These are phyloP conservation scores for Acleris cristana DNA, from an alignment of 2,888 invertebrate genomes.

Conservation along the genomic window DNA sequence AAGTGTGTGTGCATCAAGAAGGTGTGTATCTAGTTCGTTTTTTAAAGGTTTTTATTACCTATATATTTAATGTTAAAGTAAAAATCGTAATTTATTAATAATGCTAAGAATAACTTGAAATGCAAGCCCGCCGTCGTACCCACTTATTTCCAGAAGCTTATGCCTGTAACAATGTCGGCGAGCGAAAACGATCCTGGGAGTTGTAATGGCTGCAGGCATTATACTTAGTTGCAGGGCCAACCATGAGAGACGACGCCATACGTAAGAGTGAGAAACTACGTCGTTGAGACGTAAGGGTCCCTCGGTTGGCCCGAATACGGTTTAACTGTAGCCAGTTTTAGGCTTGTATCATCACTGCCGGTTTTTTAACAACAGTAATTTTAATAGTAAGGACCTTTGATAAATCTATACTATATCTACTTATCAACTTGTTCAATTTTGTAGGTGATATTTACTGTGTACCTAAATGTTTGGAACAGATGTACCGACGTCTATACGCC, in stretches of 20 bases:
- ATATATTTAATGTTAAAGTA: conserved; percentile 55
- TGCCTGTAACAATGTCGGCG: conserved; percentile 10
- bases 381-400: conserved; percentile 76
- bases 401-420: conserved; percentile 80
- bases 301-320: not conserved
- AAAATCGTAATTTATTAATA: conserved; percentile 62
- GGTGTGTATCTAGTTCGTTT: conserved; percentile 73
- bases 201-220: not conserved
- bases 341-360: conserved; percentile 81
- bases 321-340: conserved; percentile 42
- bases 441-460: conserved; percentile 80
- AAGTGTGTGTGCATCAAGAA: conserved; percentile 69
- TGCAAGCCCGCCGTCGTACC: conserved; percentile 21
- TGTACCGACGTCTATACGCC: conserved; percentile 69
- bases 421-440: conserved; percentile 79
- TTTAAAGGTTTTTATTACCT: conserved; percentile 65
- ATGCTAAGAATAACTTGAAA: conserved; percentile 45
- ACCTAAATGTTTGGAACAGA: conserved; percentile 78
- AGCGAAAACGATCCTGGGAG: not conserved
- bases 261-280: not conserved
- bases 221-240: not conserved
- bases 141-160: conserved; percentile 24
- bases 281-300: not conserved
- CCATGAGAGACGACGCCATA: not conserved
- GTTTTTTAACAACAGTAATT: conserved; percentile 69